Evolutionary conservation across 2,797 vertebrate genomes (phyloP).

Genomic region (Pogonophryne albipinna): DNA sequence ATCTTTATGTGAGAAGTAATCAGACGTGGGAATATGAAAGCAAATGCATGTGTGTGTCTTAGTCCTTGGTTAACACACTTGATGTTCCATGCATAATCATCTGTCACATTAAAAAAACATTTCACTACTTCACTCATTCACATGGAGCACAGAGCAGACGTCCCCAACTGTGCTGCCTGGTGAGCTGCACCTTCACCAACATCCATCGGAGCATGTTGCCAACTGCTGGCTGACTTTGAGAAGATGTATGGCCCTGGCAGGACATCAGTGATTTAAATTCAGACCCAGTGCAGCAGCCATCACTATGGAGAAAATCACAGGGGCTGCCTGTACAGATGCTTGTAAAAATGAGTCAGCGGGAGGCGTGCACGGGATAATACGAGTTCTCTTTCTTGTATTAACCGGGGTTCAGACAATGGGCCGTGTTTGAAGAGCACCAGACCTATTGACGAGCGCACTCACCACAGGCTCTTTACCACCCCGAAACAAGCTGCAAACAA

Average conservation of each 20-base stretch:
- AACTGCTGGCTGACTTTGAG: conserved; percentile 10
- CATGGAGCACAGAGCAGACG: conserved; percentile 6
- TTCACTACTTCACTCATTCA: background rate
- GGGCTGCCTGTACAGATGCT: conserved; percentile 1
- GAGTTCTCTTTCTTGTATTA: conserved; percentile 44
- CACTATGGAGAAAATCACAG: conserved; percentile 22
- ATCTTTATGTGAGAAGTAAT: background rate
- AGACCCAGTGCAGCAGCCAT: conserved; percentile 18
- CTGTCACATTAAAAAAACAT: conserved; percentile 10
- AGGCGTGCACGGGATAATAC: conserved; percentile 20
- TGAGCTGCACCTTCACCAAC: conserved; percentile 21
- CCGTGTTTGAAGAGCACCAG: conserved; percentile 65
- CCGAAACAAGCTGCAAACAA: conserved; percentile 51
- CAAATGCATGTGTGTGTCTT: background rate
- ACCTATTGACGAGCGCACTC: conserved; percentile 59
- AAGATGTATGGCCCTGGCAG: conserved; percentile 30
- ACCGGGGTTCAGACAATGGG: conserved; percentile 55
- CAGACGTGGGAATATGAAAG: conserved; percentile 9
- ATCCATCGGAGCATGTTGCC: conserved; percentile 24
- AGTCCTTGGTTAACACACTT: background rate
- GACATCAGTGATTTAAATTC: conserved; percentile 36
- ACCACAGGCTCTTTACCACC: conserved; percentile 44
- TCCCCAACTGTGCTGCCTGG: conserved; percentile 2
- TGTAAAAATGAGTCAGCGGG: conserved; percentile 34
- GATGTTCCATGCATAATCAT: conserved; percentile 24